Evolutionary conservation across 2,888 invertebrate genomes (phyloP), one percentile per base, ranked within the genome.

Genomic region (Conistra vaccinii): DNA sequence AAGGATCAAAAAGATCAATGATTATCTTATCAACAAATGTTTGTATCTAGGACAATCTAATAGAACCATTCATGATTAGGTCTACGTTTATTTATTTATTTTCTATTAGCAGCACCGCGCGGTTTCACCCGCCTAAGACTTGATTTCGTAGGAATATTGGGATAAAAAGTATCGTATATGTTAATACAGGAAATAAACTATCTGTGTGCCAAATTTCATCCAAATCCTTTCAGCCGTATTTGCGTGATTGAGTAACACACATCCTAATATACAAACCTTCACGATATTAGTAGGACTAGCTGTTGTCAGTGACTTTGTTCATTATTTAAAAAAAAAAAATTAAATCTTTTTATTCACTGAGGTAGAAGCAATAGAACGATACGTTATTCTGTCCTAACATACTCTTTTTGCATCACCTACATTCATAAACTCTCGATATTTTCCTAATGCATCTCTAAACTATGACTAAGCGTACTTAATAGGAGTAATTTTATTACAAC

Each of bases 1-100:
- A 23, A 39, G 70, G 78, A 86, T 86, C 83, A 84, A 74, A 63
- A 76, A 80, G 81, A 81, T 78, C 78, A 83, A 80, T 67, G 17
- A 45, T 63, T 73, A 72, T 82, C 68, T 84, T 79, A 84, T 82
- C 84, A 67, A 35, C 17, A 42, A 75, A 62, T 68, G 48, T 69
- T 81, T 65, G 62, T 74, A 79, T 74, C 55, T 74, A 60, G 81
- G 61, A 62, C 79, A 62, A 60, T 51, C 58, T 76, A 60, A 69
- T 83, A 68, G 32, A 61, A 77, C 29, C 32, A 68, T 61, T 74
- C 51, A 67, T 58, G 83, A 74, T 73, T 63, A 67, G 29, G 12
- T 68, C n/a, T 9, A 20, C 39, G 42, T 62, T 62, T 48, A 63
- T 76, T 75, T 80, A 57, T 69, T 61, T 45, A 45, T 61, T 35